Percentiles rank a stretch among this genome's conserved stretches.
These are phyloP conservation scores for Congeria kusceri DNA, from an alignment of 2,888 invertebrate genomes.

Conservation along the genomic window DNA sequence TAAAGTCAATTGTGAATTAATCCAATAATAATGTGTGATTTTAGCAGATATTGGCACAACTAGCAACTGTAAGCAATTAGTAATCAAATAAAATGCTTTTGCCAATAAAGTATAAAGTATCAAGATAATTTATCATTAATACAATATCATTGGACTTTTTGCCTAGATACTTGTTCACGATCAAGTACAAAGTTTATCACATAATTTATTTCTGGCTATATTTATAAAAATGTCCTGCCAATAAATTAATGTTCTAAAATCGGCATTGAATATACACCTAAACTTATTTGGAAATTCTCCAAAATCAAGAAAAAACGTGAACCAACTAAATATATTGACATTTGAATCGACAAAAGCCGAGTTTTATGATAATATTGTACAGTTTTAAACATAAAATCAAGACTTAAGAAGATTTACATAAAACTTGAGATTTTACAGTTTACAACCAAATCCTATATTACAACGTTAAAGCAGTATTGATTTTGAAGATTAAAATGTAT, in stretches of 20 bases:
- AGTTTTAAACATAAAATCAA: conserved; percentile 4
- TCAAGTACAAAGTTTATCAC: conserved; percentile 7
- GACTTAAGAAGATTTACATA: background rate
- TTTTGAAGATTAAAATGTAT: background rate
- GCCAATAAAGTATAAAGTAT: background rate
- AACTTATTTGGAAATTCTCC: conserved; percentile 5
- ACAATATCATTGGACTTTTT: background rate
- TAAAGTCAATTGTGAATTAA: too few species aligned
- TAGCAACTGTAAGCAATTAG: too few species aligned
- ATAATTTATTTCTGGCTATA: conserved; percentile 7
- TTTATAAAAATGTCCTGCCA: background rate
- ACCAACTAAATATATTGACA: conserved; percentile 7
- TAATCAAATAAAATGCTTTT: too few species aligned
- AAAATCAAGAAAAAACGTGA: background rate
- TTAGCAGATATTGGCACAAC: too few species aligned
- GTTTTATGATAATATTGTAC: conserved; percentile 10
- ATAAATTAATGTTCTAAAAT: background rate
- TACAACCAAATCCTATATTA: background rate
- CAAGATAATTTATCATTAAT: background rate
- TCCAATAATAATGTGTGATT: too few species aligned
- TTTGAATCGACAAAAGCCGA: conserved; percentile 3
- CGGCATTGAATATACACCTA: background rate
- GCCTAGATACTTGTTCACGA: conserved; percentile 1
- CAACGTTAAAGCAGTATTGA: background rate
- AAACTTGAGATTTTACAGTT: background rate